A percentile compares a stretch with the other conserved stretches of the same genome.
Conservation (phyloP, 2,888 invertebrate genomes). For the Augiades crinisus region DNA sequence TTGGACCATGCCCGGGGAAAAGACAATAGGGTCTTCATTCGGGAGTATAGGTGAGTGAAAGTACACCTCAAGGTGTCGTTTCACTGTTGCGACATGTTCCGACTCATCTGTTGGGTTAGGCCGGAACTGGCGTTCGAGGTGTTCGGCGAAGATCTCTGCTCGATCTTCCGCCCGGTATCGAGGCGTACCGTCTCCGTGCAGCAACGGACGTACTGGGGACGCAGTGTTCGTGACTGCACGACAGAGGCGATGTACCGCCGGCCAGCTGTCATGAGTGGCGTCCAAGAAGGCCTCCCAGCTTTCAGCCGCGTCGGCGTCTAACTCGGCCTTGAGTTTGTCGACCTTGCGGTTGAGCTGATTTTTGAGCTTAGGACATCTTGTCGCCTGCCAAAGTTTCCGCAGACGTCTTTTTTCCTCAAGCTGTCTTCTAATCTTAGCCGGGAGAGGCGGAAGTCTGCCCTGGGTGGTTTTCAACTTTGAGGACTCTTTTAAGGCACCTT, state of each 20-base stretch:
- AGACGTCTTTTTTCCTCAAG: slow-evolving; percentile 1
- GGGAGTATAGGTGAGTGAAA: neutral
- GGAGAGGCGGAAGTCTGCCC: slow-evolving; percentile 4
- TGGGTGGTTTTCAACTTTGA: neutral
- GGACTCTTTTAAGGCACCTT: neutral
- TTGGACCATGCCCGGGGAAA: neutral
- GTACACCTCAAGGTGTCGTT: neutral
- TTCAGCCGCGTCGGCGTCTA: slow-evolving; percentile 1
- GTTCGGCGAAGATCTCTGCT: slow-evolving; percentile 25
- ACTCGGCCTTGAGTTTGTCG: neutral
- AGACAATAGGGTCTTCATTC: neutral
- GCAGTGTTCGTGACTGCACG: neutral
- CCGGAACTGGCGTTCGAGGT: slow-evolving; percentile 20
- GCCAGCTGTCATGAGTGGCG: neutral
- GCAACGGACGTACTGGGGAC: slow-evolving; percentile 11
- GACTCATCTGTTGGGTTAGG: neutral
- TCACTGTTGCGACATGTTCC: neutral
- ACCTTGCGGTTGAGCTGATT: slow-evolving; percentile 3
- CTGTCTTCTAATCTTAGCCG: neutral
- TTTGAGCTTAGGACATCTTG: slow-evolving; percentile 22
- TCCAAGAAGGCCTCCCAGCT: slow-evolving; percentile 21
- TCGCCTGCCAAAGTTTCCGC: slow-evolving; percentile 15
- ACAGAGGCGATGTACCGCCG: slow-evolving; percentile 5
- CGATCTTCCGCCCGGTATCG: slow-evolving; percentile 22
- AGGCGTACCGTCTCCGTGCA: slow-evolving; percentile 4